Evolutionary conservation across 2,797 vertebrate species (phyloP), one percentile per base, ranked within the genome.

Genomic region (Spheniscus humboldti): DNA sequence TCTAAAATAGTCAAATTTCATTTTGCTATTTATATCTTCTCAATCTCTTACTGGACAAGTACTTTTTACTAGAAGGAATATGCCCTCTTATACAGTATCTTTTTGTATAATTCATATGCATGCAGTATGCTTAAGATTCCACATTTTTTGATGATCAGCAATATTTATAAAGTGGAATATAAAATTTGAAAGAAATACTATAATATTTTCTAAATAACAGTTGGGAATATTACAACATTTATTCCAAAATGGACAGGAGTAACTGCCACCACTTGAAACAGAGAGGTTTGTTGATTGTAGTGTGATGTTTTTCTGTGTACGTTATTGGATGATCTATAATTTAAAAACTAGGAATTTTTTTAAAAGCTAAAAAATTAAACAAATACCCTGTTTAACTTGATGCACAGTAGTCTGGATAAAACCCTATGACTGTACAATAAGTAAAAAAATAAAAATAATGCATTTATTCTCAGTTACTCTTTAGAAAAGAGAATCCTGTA

Each of bases 381-480:
- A 45, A 72, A 45, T 35, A 24, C 4, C 10, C 13, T 28, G 33
- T 35, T 83, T 53, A 45, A 72, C n/a, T 43, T 30, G 31, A 55
- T 37, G 57, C 57, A 60, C 39, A 45, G 39, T 39, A 76, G 57
- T 22, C 45, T 62, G 45, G 31, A 63, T 60, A 47, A 74, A 87
- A 35, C n/a, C 18, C 27, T 48, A 25, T 57, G 52, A 60, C 23
- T 59, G 89, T 69, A 94, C 80, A 90, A 95, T 96, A 50, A 11
- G 28, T 62, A 39, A 87, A 96, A 96, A 96, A 86, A 93, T 89
- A 95, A 96, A 39, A 50, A 90, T 94, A 92, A 93, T 76, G 91
- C 93, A 97, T 97, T 96, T 94, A 97, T 96, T 96, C 95, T 97
- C 95, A 90, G 94, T 97, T 96, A 94, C 91, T 92, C 94, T 97